Evolutionary conservation across 2,797 vertebrate genomes (phyloP), one percentile per base, ranked within the genome.

Genomic region (Scarus forsteni): DNA sequence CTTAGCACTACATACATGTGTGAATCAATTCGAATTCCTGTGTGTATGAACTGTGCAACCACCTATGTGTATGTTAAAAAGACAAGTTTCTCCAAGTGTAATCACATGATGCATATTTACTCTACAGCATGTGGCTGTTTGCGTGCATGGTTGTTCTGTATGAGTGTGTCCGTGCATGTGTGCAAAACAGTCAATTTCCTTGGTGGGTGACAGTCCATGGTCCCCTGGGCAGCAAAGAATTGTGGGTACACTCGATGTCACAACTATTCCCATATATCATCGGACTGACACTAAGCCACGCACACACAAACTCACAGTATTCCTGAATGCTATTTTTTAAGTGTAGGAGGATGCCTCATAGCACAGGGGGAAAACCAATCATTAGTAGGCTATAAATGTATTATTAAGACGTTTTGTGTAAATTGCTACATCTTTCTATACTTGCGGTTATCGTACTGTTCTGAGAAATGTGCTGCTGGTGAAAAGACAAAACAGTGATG

Each of bases 221-320:
- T 89, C 79, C 80, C 80, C 56, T 85, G 75, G 73, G 88, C 87
- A 80, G 73, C 68, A 64, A n/a, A 56, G 76, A 83, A 92, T 84
- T 45, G 55, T 86, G 76, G 83, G 77, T 85, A 91, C 90, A 91
- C 75, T 84, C 27, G 64, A 82, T 89, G 88, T 92, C 87, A 88
- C 76, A 89, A 79, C 81, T 68, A 70, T 81, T 82, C 77, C 67
- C 81, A 89, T 88, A 82, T 46, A 89, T 89, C 85, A 89, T 75
- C 76, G 51, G 46, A 52, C 44, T 84, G 73, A 80, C 77, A 79
- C 46, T 62, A 63, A 66, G 2, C 40, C 0, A 45, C 10, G 63
- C 1, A 27, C 39, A 42, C 18, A 61, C 52, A 66, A 38, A 52
- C 15, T 36, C 40, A 70, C 60, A 54, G 8, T 27, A 65, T 45